Percentiles rank a stretch among this genome's conserved stretches.
phyloP scores from a whole-genome alignment of 2,113 vertebrate genomes.

The Festucalex cinctus region DNA sequence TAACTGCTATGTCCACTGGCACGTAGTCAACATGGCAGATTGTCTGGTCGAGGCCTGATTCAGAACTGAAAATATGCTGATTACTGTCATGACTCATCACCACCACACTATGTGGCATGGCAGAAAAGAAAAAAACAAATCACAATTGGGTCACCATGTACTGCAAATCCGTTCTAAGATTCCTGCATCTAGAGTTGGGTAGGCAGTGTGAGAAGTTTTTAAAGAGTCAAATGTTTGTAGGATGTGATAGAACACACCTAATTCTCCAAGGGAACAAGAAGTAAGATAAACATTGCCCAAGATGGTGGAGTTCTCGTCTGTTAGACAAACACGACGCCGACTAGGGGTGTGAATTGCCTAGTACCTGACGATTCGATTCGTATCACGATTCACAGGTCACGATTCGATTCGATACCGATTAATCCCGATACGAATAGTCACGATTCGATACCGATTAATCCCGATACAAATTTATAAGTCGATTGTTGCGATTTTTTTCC shows the following conservation, averaged over 20 bases:
- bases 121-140: not conserved
- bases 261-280: conserved; percentile 31
- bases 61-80: not conserved
- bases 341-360: no score
- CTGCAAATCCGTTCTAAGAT: conserved; percentile 1
- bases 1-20: not conserved
- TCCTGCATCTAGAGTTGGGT: not conserved
- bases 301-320: not conserved
- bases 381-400: no score
- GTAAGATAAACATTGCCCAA: conserved; percentile 7
- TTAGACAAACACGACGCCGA: not conserved
- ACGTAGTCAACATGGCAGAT: not conserved
- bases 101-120: not conserved
- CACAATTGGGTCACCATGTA: not conserved
- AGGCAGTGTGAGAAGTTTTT: conserved; percentile 2
- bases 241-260: conserved; percentile 12
- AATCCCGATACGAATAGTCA: no score
- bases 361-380: no score
- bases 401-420: no score
- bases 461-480: no score
- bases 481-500: no score
- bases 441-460: no score
- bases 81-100: not conserved
- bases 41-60: not conserved
- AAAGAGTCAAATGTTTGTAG: conserved; percentile 23